Evolutionary conservation across 2,888 invertebrate species (phyloP).

Genomic region (Antitype chi): DNA sequence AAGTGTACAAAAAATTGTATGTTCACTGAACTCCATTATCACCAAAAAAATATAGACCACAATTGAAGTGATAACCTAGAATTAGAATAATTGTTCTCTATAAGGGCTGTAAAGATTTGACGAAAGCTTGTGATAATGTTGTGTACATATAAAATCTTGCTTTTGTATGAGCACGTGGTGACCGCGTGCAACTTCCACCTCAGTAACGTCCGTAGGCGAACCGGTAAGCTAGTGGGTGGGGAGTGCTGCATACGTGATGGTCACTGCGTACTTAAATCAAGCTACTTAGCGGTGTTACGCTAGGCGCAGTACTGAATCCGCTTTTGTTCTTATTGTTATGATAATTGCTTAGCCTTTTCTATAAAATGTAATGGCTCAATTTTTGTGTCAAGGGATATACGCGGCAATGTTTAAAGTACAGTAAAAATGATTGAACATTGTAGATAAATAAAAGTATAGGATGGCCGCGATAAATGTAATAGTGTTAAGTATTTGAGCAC

Average conservation of each 20-base stretch:
- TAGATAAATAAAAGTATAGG: neutral
- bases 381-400: neutral
- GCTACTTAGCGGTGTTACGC: slow-evolving; percentile 33
- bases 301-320: slow-evolving; percentile 39
- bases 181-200: slow-evolving; percentile 54
- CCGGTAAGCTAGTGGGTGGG: slow-evolving; percentile 52
- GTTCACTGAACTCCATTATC: slow-evolving; percentile 20
- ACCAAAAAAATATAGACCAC: neutral
- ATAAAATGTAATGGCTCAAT: slow-evolving; percentile 20
- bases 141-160: slow-evolving; percentile 26
- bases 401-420: neutral
- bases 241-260: slow-evolving; percentile 66
- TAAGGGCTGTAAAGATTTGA: slow-evolving; percentile 19
- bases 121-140: slow-evolving; percentile 41
- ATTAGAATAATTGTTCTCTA: slow-evolving; percentile 6
- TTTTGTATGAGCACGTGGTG: slow-evolving; percentile 53
- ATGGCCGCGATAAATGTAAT: slow-evolving; percentile 14
- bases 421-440: neutral
- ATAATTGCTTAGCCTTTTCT: slow-evolving; percentile 40
- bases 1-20: slow-evolving; percentile 8
- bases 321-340: slow-evolving; percentile 43
- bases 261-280: slow-evolving; percentile 52
- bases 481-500: slow-evolving; percentile 8
- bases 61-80: slow-evolving; percentile 17
- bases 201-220: slow-evolving; percentile 50